Evolutionary conservation across 2,888 invertebrate genomes (phyloP).

Genomic region (Scelioninae gen. 1): DNA sequence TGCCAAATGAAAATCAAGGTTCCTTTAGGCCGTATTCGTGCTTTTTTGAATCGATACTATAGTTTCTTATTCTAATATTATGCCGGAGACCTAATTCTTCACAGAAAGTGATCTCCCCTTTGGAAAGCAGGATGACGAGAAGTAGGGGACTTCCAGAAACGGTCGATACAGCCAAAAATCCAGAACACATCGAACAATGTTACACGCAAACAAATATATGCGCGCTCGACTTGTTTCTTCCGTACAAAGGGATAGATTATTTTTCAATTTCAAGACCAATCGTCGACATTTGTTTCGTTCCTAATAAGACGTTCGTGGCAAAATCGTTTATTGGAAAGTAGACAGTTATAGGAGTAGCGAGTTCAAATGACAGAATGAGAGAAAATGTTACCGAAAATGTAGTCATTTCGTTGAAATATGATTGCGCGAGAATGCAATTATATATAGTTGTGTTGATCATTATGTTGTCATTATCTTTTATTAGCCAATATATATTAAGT

Average conservation of each 20-base stretch:
- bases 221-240: conserved; percentile 1
- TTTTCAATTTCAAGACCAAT: conserved; percentile 28
- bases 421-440: conserved; percentile 7
- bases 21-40: too few species aligned
- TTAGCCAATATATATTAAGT: too few species aligned
- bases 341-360: conserved; percentile 31
- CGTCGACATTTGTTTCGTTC: conserved; percentile 17
- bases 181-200: conserved; percentile 71
- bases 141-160: conserved; percentile 71
- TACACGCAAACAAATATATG: conserved; percentile 41
- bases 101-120: conserved; percentile 43
- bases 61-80: conserved; percentile 32
- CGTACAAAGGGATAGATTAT: conserved; percentile 20
- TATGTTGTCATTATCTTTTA: too few species aligned
- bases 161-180: conserved; percentile 80
- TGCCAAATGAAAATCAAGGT: background rate
- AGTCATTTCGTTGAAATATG: conserved; percentile 10
- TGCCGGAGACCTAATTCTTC: conserved; percentile 39
- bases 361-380: conserved; percentile 27
- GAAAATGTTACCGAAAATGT: conserved; percentile 1
- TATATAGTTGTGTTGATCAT: too few species aligned
- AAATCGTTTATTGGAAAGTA: conserved; percentile 14
- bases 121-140: conserved; percentile 49
- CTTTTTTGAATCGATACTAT: conserved; percentile 35
- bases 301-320: conserved; percentile 26